Conservation (phyloP, 2,113 vertebrate species). For the Etheostoma cragini region DNA sequence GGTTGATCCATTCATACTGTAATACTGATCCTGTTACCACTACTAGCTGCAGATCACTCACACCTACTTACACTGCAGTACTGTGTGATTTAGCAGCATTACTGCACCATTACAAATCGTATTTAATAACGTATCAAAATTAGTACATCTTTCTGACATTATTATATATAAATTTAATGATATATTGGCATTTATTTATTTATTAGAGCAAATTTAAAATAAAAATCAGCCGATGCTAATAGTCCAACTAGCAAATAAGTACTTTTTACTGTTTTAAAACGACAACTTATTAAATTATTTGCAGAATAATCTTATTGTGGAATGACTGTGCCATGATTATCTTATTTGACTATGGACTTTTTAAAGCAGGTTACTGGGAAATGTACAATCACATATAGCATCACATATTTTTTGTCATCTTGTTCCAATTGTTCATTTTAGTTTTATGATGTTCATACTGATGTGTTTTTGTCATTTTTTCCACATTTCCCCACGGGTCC, state of each 20-base stretch:
- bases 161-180: not conserved
- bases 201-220: not conserved
- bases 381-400: not conserved
- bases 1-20: constrained; percentile 80
- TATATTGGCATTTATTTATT: not conserved
- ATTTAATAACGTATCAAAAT: constrained; percentile 36
- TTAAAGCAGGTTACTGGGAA: not conserved
- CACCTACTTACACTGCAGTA: constrained; percentile 60
- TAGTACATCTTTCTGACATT: not conserved
- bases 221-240: not conserved
- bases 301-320: not conserved
- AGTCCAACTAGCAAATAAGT: not conserved
- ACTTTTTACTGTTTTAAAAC: not conserved
- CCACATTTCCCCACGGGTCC: not conserved
- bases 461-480: too few relatives aligned
- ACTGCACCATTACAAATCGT: constrained; percentile 39
- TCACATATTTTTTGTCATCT: not conserved
- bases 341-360: not conserved
- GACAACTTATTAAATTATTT: not conserved
- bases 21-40: constrained; percentile 81
- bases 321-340: not conserved
- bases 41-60: constrained; percentile 68
- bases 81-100: constrained; percentile 55
- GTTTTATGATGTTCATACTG: not conserved
- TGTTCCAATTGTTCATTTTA: not conserved